A percentile compares a stretch with the other conserved stretches of the same genome.
phyloP scores from a whole-genome alignment of 2,113 vertebrate species.

The Ochotona princeps region DNA sequence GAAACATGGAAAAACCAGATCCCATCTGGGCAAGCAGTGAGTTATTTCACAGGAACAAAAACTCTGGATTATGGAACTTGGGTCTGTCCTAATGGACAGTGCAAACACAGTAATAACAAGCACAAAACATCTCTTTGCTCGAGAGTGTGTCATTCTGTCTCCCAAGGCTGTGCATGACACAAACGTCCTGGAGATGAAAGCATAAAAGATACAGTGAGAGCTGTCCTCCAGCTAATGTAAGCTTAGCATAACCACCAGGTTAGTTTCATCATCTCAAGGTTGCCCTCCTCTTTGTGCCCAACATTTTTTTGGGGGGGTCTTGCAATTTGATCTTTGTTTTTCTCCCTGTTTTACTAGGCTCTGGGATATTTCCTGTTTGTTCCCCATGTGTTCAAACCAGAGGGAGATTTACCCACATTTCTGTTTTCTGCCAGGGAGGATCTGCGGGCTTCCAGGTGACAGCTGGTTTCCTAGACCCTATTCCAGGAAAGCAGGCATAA shows the following conservation, averaged over 20 bases:
- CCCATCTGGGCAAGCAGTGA: neutral
- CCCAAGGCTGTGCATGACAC: neutral
- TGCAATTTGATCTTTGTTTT: neutral
- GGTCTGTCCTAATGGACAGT: neutral
- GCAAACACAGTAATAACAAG: neutral
- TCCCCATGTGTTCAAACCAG: neutral
- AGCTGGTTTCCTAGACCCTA: neutral
- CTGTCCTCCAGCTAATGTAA: neutral
- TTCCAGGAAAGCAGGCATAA: neutral
- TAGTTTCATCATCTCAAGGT: neutral
- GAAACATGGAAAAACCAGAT: neutral
- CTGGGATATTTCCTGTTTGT: neutral
- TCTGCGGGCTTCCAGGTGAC: neutral
- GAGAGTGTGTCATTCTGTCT: neutral
- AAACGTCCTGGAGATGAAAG: conserved; percentile 29
- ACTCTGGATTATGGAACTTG: neutral
- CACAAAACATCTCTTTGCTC: neutral
- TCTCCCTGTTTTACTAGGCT: neutral
- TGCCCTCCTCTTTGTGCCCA: neutral
- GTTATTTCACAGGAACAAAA: neutral
- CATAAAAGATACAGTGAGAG: neutral
- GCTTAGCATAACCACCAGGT: neutral
- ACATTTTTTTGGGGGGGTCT: neutral
- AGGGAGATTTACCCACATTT: neutral
- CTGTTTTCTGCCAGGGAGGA: neutral